Percentiles rank a stretch among this genome's conserved stretches.
Evolutionary conservation across 2,797 vertebrate genomes (phyloP).

Genomic region (Serranus cabrilla): DNA sequence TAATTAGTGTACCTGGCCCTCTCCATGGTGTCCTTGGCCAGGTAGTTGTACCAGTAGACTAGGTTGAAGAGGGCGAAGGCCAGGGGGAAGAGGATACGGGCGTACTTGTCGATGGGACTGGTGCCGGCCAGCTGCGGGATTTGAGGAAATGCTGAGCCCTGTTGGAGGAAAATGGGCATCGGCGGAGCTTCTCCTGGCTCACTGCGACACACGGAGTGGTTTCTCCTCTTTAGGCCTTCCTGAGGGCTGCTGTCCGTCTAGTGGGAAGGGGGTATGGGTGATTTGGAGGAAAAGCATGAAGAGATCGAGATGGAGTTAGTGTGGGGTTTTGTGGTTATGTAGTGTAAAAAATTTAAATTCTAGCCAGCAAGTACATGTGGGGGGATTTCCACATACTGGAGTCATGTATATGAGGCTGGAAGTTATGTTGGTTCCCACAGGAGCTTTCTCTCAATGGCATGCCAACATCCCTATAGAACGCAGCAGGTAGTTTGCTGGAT

Average conservation of each 20-base stretch:
- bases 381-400: constrained; percentile 15
- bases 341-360: neutral
- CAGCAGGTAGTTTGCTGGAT: constrained; percentile 69
- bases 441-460: constrained; percentile 47
- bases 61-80: constrained; percentile 94
- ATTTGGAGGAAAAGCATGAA: constrained; percentile 10
- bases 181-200: constrained; percentile 72
- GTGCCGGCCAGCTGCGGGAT: constrained; percentile 87
- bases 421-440: constrained; percentile 49
- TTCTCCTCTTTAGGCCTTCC: constrained; percentile 88
- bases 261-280: constrained; percentile 5
- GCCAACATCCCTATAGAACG: constrained; percentile 52
- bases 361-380: constrained; percentile 1
- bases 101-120: constrained; percentile 93
- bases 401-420: constrained; percentile 33
- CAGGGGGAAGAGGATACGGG: constrained; percentile 93
- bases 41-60: constrained; percentile 93
- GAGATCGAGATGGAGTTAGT: constrained; percentile 16
- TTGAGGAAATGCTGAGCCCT: constrained; percentile 82
- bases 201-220: constrained; percentile 85
- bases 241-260: constrained; percentile 82
- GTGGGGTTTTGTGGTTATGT: neutral
- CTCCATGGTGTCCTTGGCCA: constrained; percentile 94
- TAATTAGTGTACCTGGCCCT: constrained; percentile 64
- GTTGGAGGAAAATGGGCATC: constrained; percentile 82